Evolutionary conservation across 2,797 vertebrate species (phyloP), one percentile per base, ranked within the genome.

Genomic region (Agapornis canus): DNA sequence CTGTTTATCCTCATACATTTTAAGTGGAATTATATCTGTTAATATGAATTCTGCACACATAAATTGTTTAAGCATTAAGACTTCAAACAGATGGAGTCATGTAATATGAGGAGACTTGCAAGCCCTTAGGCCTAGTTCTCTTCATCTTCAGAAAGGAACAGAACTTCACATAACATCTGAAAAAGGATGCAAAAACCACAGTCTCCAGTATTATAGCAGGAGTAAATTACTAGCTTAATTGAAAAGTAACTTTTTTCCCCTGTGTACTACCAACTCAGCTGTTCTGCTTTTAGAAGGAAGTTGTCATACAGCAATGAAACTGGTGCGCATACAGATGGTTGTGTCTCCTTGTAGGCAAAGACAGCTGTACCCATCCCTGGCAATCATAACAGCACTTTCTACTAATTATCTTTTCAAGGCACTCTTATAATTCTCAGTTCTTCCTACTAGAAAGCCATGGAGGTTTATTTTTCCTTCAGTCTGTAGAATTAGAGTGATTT

Each of bases 391-490:
- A 92, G 73, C 70, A 86, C 56, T 96, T 95, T 93, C 76, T 84
- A 86, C 23, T 93, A 90, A 90, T 97, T 81, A 82, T 75, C 82
- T 90, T 90, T 78, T 95, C 64, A 76, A 88, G 85, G 42, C 76
- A 76, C 31, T 88, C 68, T 95, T 56, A 94, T 80, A 95, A 95
- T 63, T 59, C 29, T 73, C 39, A 40, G 26, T 92, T 96, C 29
- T 93, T 68, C 18, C 43, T 21, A 40, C 42, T 49, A 66, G 56
- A 94, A 94, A 93, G 10, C 26, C 31, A 59, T 8, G 21, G 37
- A 77, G 19, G 5, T 57, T 92, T 81, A n/a, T 83, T 94, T 91
- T 84, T 54, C 31, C 21, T 75, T 86, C 4, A 7, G 9, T 65
- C 12, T 40, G 10, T 72, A 72, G 42, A 73, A 87, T 65, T 63